These are phyloP conservation scores for Ageneiosus marmoratus DNA, from an alignment of 2,113 vertebrate genomes.

Conservation along the genomic window DNA sequence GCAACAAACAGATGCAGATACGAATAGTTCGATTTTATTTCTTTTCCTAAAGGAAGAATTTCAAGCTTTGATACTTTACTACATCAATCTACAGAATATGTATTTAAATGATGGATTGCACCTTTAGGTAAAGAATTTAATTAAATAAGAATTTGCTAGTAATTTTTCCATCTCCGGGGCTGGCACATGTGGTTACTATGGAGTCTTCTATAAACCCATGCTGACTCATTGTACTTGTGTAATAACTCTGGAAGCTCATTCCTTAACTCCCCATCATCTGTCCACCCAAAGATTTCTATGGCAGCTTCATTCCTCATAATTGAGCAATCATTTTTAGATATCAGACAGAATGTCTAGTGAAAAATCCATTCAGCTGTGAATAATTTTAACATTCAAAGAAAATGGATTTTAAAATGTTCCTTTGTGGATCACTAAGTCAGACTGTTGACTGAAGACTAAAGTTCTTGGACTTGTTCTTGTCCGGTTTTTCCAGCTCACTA, in stretches of 20 bases:
- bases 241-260: background rate
- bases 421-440: background rate
- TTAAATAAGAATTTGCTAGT: background rate
- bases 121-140: background rate
- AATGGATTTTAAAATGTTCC: background rate
- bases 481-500: background rate
- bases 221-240: background rate
- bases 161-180: background rate
- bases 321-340: constrained; percentile 17
- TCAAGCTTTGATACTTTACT: background rate
- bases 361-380: background rate
- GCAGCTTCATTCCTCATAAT: constrained; percentile 47
- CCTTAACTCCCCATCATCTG: constrained; percentile 19
- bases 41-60: background rate
- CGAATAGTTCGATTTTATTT: background rate
- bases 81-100: background rate
- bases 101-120: background rate
- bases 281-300: constrained; percentile 41
- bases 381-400: background rate
- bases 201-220: background rate
- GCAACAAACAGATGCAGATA: background rate
- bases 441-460: background rate
- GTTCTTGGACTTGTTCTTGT: background rate
- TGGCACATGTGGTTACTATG: background rate
- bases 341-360: background rate